Evolutionary conservation across 2,888 invertebrate species (phyloP).

Genomic region (Dryobotodes eremita): DNA sequence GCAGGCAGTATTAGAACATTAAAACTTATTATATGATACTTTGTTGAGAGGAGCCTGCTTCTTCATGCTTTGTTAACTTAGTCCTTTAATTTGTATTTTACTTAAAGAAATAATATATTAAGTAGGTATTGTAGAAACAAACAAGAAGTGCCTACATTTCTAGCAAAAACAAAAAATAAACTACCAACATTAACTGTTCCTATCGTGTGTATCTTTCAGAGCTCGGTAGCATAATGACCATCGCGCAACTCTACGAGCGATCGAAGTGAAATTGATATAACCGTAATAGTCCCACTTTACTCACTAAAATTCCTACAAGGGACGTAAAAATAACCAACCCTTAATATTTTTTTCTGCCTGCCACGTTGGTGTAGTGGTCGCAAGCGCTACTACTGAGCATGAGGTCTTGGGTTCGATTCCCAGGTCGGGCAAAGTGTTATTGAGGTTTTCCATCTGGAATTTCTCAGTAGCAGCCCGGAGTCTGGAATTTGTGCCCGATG

Average conservation of each 20-base stretch:
- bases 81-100: neutral
- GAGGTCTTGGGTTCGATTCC: too few relatives aligned
- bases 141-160: neutral
- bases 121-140: constrained; percentile 1
- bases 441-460: too few relatives aligned
- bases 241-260: constrained; percentile 12
- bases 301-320: constrained; percentile 1
- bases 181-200: neutral
- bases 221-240: neutral
- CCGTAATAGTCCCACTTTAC: constrained; percentile 16
- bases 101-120: neutral
- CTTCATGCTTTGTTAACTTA: neutral
- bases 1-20: neutral
- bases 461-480: too few relatives aligned
- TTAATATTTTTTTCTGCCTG: constrained; percentile 2
- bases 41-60: neutral
- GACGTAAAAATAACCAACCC: constrained; percentile 6
- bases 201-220: neutral
- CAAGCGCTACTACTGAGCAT: too few relatives aligned
- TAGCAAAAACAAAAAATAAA: neutral
- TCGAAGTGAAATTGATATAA: constrained; percentile 28
- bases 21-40: neutral
- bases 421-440: too few relatives aligned
- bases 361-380: too few relatives aligned
- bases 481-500: too few relatives aligned